Evolutionary conservation across 2,113 vertebrate genomes (phyloP).

Genomic region (Paraplagusia blochii): DNA sequence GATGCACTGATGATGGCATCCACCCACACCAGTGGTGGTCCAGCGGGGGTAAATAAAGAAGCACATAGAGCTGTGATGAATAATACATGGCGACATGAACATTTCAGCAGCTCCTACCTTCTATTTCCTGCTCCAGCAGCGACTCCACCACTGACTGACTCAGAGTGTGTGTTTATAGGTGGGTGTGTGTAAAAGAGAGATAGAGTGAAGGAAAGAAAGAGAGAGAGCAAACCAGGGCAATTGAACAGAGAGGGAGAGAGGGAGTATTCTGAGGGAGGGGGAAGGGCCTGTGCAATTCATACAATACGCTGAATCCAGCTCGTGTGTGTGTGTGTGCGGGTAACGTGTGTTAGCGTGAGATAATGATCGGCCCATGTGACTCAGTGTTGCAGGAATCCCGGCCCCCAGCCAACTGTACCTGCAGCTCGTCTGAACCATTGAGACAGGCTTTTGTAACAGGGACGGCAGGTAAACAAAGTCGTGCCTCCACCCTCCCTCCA

Average conservation of each 20-base stretch:
- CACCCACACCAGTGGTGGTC: conserved; percentile 7
- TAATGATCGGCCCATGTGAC: conserved; percentile 69
- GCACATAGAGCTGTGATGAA: conserved; percentile 25
- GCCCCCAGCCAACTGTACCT: conserved; percentile 66
- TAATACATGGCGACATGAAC: conserved; percentile 63
- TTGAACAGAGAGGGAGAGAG: conserved; percentile 18
- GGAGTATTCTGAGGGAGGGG: conserved; percentile 33
- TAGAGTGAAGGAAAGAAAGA: conserved; percentile 6
- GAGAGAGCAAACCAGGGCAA: conserved; percentile 11
- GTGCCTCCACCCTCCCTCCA: not conserved
- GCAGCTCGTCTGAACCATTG: conserved; percentile 46
- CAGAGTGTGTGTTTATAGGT: conserved; percentile 31
- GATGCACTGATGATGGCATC: conserved; percentile 30
- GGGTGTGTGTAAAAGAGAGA: conserved; percentile 14
- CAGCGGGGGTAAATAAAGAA: conserved; percentile 1
- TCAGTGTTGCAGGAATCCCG: conserved; percentile 71
- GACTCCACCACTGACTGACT: conserved; percentile 25
- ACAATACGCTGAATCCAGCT: too few relatives aligned
- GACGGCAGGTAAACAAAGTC: conserved; percentile 21
- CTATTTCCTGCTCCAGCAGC: conserved; percentile 12
- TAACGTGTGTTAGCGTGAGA: conserved; percentile 41
- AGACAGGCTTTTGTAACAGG: conserved; percentile 6
- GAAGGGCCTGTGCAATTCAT: conserved; percentile 40
- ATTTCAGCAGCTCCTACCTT: conserved; percentile 54
- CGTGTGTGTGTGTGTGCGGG: conserved; percentile 9